Evolutionary conservation across 2,888 invertebrate species (phyloP).

Genomic region (Cephus runcator): DNA sequence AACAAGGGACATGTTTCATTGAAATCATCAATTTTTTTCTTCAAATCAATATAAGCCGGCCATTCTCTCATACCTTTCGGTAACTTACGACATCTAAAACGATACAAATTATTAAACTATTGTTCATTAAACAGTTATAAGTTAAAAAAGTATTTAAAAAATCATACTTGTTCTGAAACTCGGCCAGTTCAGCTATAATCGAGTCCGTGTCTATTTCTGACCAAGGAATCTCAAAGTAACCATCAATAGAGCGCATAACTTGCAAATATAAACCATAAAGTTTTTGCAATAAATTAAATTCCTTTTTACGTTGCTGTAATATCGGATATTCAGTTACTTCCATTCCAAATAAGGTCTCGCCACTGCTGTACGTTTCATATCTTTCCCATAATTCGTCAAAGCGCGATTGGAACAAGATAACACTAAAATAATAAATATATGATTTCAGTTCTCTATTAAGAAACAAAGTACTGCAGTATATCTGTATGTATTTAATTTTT

Average conservation of each 20-base stretch:
- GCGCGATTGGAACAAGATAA: conserved; percentile 79
- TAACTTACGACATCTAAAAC: conserved; percentile 78
- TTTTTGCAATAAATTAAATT: conserved; percentile 85
- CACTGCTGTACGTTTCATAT: conserved; percentile 84
- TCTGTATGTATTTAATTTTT: conserved; percentile 4
- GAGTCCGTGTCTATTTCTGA: conserved; percentile 83
- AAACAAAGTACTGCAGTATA: background rate
- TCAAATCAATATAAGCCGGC: conserved; percentile 87
- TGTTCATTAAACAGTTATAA: background rate
- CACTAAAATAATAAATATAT: conserved; percentile 61
- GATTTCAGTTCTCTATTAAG: conserved; percentile 1
- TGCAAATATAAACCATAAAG: conserved; percentile 82
- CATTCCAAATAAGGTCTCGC: conserved; percentile 87
- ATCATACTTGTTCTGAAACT: conserved; percentile 77
- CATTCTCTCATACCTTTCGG: conserved; percentile 89
- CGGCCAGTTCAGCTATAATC: conserved; percentile 81
- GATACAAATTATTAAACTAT: conserved; percentile 12
- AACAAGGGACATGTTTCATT: conserved; percentile 87
- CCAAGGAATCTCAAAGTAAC: conserved; percentile 89
- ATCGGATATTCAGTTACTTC: conserved; percentile 86
- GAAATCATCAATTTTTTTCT: conserved; percentile 91
- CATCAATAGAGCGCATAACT: conserved; percentile 87
- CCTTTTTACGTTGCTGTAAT: conserved; percentile 81
- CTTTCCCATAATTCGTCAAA: conserved; percentile 87
- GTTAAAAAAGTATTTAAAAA: background rate